Evolutionary conservation across 2,797 vertebrate genomes (phyloP).

Genomic region (Benthosema pterotum): DNA sequence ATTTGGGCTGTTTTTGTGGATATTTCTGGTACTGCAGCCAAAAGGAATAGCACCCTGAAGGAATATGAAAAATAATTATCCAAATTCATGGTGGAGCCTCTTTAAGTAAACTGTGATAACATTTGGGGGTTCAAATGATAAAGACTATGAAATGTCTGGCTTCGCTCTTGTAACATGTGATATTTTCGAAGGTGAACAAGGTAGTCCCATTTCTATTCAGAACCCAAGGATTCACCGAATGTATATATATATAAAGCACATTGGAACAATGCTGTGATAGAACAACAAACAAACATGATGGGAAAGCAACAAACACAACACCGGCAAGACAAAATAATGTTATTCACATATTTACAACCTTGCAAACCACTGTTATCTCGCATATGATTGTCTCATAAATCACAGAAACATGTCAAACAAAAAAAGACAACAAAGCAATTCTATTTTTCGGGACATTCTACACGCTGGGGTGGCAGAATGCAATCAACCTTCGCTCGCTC

Average conservation of each 20-base stretch:
- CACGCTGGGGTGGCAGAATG: conserved; percentile 18
- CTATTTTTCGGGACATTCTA: conserved; percentile 27
- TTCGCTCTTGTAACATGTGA: background rate
- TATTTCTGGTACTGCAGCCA: too few relatives aligned
- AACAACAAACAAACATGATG: conserved; percentile 42
- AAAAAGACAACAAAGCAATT: background rate
- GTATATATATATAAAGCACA: conserved; percentile 10
- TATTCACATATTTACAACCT: conserved; percentile 66
- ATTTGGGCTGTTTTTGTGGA: too few relatives aligned
- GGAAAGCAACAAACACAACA: conserved; percentile 47
- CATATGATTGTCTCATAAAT: conserved; percentile 49
- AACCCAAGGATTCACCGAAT: too few relatives aligned
- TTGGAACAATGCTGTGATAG: conserved; percentile 42
- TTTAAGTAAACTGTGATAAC: background rate
- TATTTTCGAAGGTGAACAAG: conserved; percentile 33
- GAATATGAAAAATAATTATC: too few relatives aligned
- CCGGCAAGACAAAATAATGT: conserved; percentile 37
- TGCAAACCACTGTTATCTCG: conserved; percentile 30
- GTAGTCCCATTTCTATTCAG: too few relatives aligned
- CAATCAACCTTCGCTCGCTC: background rate
- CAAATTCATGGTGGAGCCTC: too few relatives aligned
- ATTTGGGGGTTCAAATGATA: background rate
- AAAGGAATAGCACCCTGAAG: too few relatives aligned
- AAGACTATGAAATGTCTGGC: too few relatives aligned
- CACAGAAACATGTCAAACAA: conserved; percentile 25